Conservation (phyloP, 2,797 vertebrate genomes). For the Schizothorax lantsangensis region DNA sequence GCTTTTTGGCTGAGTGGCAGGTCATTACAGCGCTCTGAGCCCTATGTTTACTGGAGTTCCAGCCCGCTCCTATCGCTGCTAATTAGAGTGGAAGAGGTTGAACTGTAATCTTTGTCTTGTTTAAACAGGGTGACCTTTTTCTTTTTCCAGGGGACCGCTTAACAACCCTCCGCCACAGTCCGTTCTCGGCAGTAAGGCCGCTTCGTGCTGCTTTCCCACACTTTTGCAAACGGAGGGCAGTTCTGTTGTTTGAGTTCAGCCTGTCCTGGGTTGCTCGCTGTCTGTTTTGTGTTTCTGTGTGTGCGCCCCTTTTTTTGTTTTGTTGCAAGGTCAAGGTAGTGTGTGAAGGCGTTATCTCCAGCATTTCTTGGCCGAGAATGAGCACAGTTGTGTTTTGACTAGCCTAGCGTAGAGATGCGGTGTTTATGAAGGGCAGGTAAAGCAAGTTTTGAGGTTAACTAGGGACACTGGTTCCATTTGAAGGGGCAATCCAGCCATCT, state of each 20-base stretch:
- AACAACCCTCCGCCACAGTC: conserved; percentile 43
- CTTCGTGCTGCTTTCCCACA: conserved; percentile 80
- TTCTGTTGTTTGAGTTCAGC: conserved; percentile 75
- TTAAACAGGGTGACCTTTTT: conserved; percentile 72
- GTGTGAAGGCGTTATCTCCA: conserved; percentile 23
- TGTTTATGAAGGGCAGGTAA: conserved; percentile 1
- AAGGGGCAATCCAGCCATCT: conserved; percentile 49
- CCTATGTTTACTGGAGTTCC: conserved; percentile 53
- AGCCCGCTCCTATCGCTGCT: conserved; percentile 59
- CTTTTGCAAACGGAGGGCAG: conserved; percentile 77
- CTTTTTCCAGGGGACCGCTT: conserved; percentile 58
- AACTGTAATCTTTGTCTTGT: conserved; percentile 67
- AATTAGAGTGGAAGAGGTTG: conserved; percentile 65
- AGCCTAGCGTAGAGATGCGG: background rate
- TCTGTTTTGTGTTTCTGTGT: conserved; percentile 49
- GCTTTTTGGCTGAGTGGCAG: conserved; percentile 45
- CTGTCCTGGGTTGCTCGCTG: conserved; percentile 70
- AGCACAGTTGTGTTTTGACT: conserved; percentile 32
- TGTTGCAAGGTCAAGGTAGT: conserved; percentile 5
- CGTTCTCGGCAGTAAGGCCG: conserved; percentile 67
- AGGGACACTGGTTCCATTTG: conserved; percentile 53
- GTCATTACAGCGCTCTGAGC: conserved; percentile 33
- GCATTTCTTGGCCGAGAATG: background rate
- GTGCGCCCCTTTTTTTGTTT: background rate
- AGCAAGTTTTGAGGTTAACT: conserved; percentile 23